phyloP scores from a whole-genome alignment of 2,888 invertebrate species.

The Megalurothrips usitatus region DNA sequence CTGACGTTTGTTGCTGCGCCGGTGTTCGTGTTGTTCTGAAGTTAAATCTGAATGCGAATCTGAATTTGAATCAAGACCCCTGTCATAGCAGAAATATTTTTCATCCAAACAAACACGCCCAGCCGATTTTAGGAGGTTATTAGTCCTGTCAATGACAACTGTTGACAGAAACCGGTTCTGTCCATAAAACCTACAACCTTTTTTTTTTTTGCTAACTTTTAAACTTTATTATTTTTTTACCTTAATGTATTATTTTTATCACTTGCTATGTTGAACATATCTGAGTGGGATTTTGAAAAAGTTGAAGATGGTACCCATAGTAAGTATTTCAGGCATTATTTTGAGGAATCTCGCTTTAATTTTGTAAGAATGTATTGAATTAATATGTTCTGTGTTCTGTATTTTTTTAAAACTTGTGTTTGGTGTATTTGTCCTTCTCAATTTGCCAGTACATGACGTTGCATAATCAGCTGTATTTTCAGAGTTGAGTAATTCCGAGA shows the following conservation, averaged over 20 bases:
- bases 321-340: slow-evolving; percentile 39
- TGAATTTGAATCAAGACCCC: no score
- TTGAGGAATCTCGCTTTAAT: not conserved
- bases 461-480: not conserved
- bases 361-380: not conserved
- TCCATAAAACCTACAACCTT: no score
- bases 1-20: no score
- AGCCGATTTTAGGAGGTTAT: no score
- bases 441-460: not conserved
- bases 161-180: no score
- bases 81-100: no score
- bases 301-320: slow-evolving; percentile 47
- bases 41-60: no score
- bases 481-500: not conserved
- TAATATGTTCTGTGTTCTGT: not conserved
- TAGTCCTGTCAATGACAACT: no score
- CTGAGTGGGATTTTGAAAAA: slow-evolving; percentile 40
- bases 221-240: not conserved
- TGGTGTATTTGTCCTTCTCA: not conserved
- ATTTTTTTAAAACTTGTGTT: not conserved
- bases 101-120: no score
- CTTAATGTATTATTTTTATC: not conserved
- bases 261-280: slow-evolving; percentile 20
- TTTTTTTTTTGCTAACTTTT: not conserved
- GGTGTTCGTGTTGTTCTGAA: no score